Evolutionary conservation across 2,113 vertebrate genomes (phyloP).

Genomic region (Eudyptes chrysolophus): DNA sequence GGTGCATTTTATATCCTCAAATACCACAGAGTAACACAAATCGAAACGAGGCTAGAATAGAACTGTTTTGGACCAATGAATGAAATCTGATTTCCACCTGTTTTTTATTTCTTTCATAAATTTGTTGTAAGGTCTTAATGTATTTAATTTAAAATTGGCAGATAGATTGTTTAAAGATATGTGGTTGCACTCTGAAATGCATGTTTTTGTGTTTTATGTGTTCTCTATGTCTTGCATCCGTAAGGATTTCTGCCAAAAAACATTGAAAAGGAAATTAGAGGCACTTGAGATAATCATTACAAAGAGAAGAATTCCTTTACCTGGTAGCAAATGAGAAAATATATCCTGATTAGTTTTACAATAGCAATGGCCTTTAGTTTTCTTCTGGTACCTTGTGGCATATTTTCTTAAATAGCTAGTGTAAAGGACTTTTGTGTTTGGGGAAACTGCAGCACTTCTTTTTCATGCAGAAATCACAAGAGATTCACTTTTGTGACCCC

Average conservation of each 20-base stretch:
- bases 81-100: background rate
- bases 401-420: background rate
- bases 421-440: background rate
- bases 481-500: background rate
- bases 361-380: background rate
- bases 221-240: background rate
- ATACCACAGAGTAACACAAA: background rate
- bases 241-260: background rate
- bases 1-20: background rate
- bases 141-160: background rate
- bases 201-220: background rate
- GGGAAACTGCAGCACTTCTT: background rate
- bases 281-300: background rate
- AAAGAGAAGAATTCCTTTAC: background rate
- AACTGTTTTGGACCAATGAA: background rate
- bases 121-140: background rate
- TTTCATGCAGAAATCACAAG: background rate
- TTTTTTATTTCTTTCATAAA: background rate
- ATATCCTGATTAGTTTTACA: background rate
- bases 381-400: background rate
- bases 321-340: background rate
- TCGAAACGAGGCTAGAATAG: background rate
- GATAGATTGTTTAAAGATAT: background rate
- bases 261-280: background rate
- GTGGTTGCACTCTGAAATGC: background rate